Percentiles rank a stretch among this genome's conserved stretches.
These are phyloP conservation scores for Paramuricea clavata DNA, from an alignment of 92 coral and sea anemone genomes.

Conservation along the genomic window DNA sequence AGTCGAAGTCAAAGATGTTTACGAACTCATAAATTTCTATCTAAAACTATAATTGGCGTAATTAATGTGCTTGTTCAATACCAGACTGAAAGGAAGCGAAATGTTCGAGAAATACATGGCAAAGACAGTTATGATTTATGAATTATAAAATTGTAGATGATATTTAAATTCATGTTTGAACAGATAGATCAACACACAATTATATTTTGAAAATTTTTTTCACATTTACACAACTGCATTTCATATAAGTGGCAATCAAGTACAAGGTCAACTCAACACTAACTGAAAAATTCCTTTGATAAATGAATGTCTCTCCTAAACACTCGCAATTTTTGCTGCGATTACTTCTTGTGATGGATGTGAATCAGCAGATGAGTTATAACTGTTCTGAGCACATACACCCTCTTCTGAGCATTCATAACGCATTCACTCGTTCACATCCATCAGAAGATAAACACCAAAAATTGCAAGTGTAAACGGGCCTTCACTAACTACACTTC, in stretches of 20 bases:
- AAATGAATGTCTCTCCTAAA: no score
- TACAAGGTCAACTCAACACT: not conserved
- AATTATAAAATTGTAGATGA: not conserved
- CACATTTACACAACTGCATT: not conserved
- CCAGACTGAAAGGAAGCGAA: not conserved
- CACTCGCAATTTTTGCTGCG: no score
- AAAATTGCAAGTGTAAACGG: no score
- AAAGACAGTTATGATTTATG: not conserved
- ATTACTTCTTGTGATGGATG: no score
- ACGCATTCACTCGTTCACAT: no score
- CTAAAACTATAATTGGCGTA: not conserved
- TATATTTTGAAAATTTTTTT: not conserved
- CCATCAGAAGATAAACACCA: no score
- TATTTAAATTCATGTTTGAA: not conserved
- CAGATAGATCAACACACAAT: not conserved
- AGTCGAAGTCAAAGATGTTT: no score
- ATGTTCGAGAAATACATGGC: not conserved
- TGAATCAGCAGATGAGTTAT: no score
- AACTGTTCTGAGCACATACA: no score
- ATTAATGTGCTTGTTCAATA: not conserved
- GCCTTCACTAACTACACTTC: no score
- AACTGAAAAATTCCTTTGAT: not conserved
- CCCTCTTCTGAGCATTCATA: no score
- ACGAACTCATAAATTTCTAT: not conserved
- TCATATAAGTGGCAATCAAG: not conserved